These are phyloP conservation scores for Asteroscopus sphinx DNA, from an alignment of 2,888 invertebrate genomes.

Conservation along the genomic window DNA sequence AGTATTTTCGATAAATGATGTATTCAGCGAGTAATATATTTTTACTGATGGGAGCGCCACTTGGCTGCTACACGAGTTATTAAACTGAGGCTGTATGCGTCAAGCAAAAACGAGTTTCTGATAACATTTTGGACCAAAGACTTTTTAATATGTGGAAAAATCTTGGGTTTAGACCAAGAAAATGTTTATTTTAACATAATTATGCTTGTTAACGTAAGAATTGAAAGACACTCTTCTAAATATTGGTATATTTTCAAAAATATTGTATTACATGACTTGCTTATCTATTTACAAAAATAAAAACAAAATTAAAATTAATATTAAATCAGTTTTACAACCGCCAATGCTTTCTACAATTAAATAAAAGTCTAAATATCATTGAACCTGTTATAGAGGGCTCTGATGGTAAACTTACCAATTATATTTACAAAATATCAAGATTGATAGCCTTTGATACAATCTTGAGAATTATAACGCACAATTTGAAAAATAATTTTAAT, in stretches of 20 bases:
- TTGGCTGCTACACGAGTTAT: no score
- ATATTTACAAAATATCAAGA: conserved; percentile 61
- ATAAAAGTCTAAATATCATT: conserved; percentile 51
- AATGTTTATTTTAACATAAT: no score
- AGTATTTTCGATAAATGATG: no score
- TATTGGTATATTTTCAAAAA: conserved; percentile 90
- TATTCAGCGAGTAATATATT: no score
- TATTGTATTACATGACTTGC: conserved; percentile 89
- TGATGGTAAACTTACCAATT: conserved; percentile 43
- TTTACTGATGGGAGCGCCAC: no score
- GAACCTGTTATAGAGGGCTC: conserved; percentile 43
- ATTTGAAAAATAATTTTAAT: conserved; percentile 48
- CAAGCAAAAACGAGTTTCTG: no score
- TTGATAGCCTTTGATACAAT: conserved; percentile 31
- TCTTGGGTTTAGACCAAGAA: no score
- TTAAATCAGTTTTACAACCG: conserved; percentile 69
- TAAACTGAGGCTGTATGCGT: no score
- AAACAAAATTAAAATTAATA: conserved; percentile 78
- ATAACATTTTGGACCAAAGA: no score
- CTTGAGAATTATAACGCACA: conserved; percentile 31
- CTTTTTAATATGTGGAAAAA: no score
- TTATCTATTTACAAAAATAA: conserved; percentile 87
- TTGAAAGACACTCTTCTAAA: conserved; percentile 77
- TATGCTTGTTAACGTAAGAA: no score
- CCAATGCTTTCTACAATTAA: conserved; percentile 65